Evolutionary conservation across 2,888 invertebrate genomes (phyloP).

Genomic region (Drosophila quinaria): DNA sequence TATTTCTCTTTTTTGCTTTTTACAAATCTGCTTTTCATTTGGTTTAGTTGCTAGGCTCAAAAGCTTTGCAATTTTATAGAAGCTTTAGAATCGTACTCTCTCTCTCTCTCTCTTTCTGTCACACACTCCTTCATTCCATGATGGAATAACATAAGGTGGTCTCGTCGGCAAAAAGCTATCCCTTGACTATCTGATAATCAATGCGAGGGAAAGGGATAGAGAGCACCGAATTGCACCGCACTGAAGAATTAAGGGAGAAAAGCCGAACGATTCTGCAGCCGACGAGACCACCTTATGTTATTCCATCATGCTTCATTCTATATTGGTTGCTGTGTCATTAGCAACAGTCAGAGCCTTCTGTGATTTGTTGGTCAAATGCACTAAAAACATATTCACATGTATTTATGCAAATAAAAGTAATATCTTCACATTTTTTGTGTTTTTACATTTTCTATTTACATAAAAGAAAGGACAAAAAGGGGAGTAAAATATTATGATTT

Average conservation of each 20-base stretch:
- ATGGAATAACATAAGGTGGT: no score
- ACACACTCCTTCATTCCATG: no score
- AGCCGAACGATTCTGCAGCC: no score
- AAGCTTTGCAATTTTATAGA: constrained; percentile 22
- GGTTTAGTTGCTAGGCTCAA: constrained; percentile 55
- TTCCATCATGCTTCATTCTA: no score
- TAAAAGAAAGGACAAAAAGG: constrained; percentile 13
- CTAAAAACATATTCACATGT: constrained; percentile 24
- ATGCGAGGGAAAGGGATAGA: no score
- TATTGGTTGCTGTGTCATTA: constrained; percentile 39
- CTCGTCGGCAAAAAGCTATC: no score
- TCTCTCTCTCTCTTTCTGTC: neutral
- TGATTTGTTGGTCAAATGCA: constrained; percentile 56
- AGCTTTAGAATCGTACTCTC: constrained; percentile 1
- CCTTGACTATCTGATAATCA: no score
- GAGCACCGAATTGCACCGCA: no score
- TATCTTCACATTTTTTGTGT: constrained; percentile 40
- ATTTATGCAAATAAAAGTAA: constrained; percentile 63
- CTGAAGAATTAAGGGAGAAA: no score
- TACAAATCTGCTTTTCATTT: constrained; percentile 62
- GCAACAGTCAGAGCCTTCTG: constrained; percentile 28
- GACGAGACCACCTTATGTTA: no score
- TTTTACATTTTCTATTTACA: neutral
- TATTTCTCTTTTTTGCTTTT: constrained; percentile 39
- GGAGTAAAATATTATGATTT: constrained; percentile 4